A percentile compares a stretch with the other conserved stretches of the same genome.
These are phyloP conservation scores for Neotoxoptera formosana DNA, from an alignment of 1,140 invertebrate genomes.

Conservation along the genomic window DNA sequence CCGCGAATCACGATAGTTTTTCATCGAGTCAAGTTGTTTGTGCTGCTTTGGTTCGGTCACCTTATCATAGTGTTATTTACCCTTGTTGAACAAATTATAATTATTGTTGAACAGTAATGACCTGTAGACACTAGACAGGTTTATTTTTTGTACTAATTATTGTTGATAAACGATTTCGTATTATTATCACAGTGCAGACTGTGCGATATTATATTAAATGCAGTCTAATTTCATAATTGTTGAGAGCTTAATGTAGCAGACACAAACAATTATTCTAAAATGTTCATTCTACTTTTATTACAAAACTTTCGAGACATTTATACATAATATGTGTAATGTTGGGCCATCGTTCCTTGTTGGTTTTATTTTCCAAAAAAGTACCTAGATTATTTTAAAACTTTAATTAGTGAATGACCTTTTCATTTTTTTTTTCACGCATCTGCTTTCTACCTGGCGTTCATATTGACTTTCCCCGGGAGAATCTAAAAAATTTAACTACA, in stretches of 20 bases:
- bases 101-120: background rate
- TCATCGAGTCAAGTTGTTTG: background rate
- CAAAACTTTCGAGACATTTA: background rate
- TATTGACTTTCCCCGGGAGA: background rate
- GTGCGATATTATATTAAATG: background rate
- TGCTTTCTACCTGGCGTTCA: background rate
- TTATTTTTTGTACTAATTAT: background rate
- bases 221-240: background rate
- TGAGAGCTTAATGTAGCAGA: background rate
- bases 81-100: background rate
- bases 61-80: background rate
- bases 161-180: too few relatives aligned
- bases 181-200: too few relatives aligned
- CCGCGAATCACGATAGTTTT: background rate
- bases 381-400: slow-evolving; percentile 13
- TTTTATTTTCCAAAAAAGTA: background rate
- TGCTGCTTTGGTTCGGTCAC: background rate
- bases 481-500: background rate
- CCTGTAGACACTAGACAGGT: background rate
- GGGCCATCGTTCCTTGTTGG: background rate
- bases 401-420: background rate
- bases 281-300: background rate
- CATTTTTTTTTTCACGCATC: background rate
- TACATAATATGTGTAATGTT: background rate
- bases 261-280: background rate